Percentiles rank a stretch among this genome's conserved stretches.
These are phyloP conservation scores for Samia ricini DNA, from an alignment of 1,140 invertebrate genomes.

Conservation along the genomic window DNA sequence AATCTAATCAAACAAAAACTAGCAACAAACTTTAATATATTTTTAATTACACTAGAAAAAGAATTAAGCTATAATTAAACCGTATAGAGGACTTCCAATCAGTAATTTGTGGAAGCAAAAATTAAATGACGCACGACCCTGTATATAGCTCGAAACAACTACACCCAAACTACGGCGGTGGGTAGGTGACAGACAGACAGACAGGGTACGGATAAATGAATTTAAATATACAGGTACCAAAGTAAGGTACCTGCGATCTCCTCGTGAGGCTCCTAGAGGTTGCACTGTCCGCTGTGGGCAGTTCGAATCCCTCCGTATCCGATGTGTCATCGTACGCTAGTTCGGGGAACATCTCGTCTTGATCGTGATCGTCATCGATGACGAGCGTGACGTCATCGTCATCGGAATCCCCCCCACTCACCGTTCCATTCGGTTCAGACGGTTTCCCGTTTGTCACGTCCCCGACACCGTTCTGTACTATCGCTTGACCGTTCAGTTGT, in stretches of 20 bases:
- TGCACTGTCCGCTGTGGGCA: slow-evolving; percentile 37
- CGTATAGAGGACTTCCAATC: no score
- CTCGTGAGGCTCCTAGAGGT: slow-evolving; percentile 52
- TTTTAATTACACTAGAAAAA: no score
- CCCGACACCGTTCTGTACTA: slow-evolving; percentile 15
- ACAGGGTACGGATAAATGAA: not conserved
- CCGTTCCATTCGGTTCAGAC: slow-evolving; percentile 41
- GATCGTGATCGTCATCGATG: slow-evolving; percentile 39
- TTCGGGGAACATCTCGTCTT: slow-evolving; percentile 63
- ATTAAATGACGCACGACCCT: not conserved
- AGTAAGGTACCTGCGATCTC: slow-evolving; percentile 49
- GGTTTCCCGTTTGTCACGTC: slow-evolving; percentile 38
- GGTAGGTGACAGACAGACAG: not conserved
- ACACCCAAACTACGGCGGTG: not conserved
- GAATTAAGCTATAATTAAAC: no score
- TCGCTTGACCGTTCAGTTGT: slow-evolving; percentile 48
- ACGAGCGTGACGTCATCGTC: slow-evolving; percentile 36
- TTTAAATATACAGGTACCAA: slow-evolving; percentile 21
- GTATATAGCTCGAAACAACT: not conserved
- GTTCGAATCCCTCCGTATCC: slow-evolving; percentile 51
- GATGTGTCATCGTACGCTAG: slow-evolving; percentile 60
- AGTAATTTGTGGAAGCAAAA: no score
- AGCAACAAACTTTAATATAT: no score
- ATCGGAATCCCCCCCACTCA: slow-evolving; percentile 41
- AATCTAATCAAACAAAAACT: no score